Percentiles rank a stretch among this genome's conserved stretches.
Evolutionary conservation across 2,113 vertebrate genomes (phyloP).

Genomic region (Corythornis cristatus): DNA sequence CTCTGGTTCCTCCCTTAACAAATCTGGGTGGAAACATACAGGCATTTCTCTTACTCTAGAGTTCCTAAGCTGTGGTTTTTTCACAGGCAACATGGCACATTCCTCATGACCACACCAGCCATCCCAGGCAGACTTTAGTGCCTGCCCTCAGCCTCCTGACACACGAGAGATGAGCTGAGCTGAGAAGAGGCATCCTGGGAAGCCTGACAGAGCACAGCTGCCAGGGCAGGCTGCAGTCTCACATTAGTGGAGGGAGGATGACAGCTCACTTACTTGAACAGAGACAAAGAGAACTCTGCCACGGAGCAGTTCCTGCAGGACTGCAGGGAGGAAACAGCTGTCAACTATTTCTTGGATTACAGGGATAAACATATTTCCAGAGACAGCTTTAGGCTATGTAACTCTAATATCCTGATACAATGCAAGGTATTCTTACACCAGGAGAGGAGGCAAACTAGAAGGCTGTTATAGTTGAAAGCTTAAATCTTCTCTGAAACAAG

Average conservation of each 20-base stretch:
- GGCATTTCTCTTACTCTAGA: background rate
- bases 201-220: conserved; percentile 25
- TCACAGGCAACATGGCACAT: fast-evolving
- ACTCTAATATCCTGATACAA: conserved; percentile 10
- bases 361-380: conserved; percentile 51
- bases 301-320: background rate
- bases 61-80: background rate
- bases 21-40: background rate
- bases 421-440: conserved; percentile 23
- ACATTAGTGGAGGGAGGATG: background rate
- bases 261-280: conserved; percentile 39
- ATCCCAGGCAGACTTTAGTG: background rate
- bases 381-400: conserved; percentile 11
- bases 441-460: background rate
- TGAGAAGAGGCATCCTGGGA: background rate
- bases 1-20: background rate
- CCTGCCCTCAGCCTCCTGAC: background rate
- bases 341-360: conserved; percentile 55
- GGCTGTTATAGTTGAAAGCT: background rate
- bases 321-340: conserved; percentile 53
- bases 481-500: conserved; percentile 6
- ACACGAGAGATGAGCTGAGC: background rate
- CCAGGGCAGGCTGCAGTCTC: background rate
- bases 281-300: conserved; percentile 45
- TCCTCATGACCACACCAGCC: background rate